Base-by-base conservation (phyloP, 2,888 invertebrate species). In the Hermaeophaga mercurialis region DNA sequence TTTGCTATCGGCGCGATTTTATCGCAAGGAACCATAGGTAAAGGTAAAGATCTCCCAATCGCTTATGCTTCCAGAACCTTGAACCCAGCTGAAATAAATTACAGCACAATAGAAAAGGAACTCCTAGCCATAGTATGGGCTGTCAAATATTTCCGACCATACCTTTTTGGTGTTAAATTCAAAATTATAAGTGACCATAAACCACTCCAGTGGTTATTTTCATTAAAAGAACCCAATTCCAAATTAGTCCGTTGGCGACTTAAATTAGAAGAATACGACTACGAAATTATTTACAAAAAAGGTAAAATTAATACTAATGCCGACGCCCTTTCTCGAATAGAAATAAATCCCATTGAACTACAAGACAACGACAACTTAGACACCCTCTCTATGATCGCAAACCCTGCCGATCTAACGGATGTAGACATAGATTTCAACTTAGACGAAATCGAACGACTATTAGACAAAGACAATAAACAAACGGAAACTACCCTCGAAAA, bases 21-120 rank as follows among this genome's bases (percentile, higher is more conserved):
- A n/a, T 67, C 71, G 1, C 74, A 76, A 63, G 63, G 63, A 22
- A 1, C 56, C 52, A 41, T 39, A 6, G 66, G 47, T 11, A n/a
- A n/a, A n/a, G n/a, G n/a, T n/a, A 59, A 65, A 36, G 70, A 75
- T 50, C 49, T 69, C 19, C 75, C 73, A 1, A 66, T 78, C 1
- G 74, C 74, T 7, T 77, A 72, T 56, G 70, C 71, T 3, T 66
- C 66, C 17, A 48, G 74, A 53, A 70, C 72, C 0, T 47, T 73
- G n/a, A 75, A 70, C 50, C 63, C 66, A 57, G 62, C 8, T 8
- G 74, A 75, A 68, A 33, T 19, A 5, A 76, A 73, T 41, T 77
- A 77, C 54, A 61, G 63, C 1, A 73, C 73, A 1, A 75, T 64
- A 1, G 75, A 78, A 65, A 68, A 67, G 34, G 75, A 78, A 66